Evolutionary conservation across 1,140 invertebrate species (phyloP), one percentile per base, ranked within the genome.

Genomic region (Dreissena rostriformis): DNA sequence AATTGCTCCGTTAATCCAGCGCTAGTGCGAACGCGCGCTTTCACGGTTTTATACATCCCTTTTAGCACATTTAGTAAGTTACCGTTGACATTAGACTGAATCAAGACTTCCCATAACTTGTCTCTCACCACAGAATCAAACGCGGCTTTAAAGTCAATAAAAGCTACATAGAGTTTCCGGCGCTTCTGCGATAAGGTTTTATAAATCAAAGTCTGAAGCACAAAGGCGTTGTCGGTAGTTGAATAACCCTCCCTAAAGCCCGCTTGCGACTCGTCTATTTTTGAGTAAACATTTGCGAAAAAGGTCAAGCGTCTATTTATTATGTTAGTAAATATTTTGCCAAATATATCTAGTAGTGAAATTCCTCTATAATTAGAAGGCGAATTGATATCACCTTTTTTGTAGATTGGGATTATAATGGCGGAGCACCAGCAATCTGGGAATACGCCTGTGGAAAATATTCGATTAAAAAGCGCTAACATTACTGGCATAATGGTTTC

Each of bases 51-150:
- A 15, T 73, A 52, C 51, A 70, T 73, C 24, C 28, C 29, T 15
- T 52, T 7, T n/a, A 73, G 29, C 6, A 49, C 49, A 14, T 22
- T 73, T n/a, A 52, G 22, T 49, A 73, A 73, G 55, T 73, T 51
- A 52, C 71, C 71, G 14, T 73, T 53, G 14, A 52, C 51, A 11
- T 14, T 49, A 49, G 22, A 19, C 7, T 70, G 17, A 6, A 29
- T 26, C 11, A 49, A 49, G 12, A 15, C 22, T 14, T 73, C 8
- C 29, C 29, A 73, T 73, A 51, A 22, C 55, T 73, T 52, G 12
- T 17, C 22, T 17, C 19, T 51, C 17, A 49, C 5, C 5, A 19
- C 29, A 70, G 14, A 26, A 29, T 70, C 67, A 29, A 70, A 70
- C 22, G 22, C 22, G 19, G 22, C 49, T 29, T 70, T 22, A 39